Evolutionary conservation across 2,888 invertebrate genomes (phyloP), one percentile per base, ranked within the genome.

Genomic region (Frankliniella intonsa): DNA sequence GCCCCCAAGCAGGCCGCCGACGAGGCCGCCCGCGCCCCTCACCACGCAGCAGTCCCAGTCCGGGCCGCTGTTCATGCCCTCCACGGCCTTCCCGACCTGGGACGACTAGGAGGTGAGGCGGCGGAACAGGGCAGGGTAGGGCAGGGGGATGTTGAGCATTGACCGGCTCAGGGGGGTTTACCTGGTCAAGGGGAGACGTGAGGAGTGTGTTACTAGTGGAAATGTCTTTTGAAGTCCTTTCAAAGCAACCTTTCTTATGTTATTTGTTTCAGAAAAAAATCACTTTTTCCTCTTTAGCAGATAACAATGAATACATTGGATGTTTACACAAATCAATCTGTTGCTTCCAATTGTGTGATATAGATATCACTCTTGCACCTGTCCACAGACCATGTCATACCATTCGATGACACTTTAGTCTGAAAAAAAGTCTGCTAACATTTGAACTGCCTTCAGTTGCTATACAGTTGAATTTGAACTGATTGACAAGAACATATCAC

Each of bases 21-120:
- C 84, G 69, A 84, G 85, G 82, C 84, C 85, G 82, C 86, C 84
- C 83, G 85, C 87, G 76, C 81, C 83, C 81, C 83, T 83, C 76
- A 84, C 83, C 80, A 83, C 83, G 9, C 81, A 82, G 25, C 80
- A 81, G 10, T 83, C 83, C 38, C 81, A 82, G 27, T 69, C 82
- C 27, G 84, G 38, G 38, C 38, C 84, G 38, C 88, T 92, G 84
- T 92, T 92, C 86, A 88, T 92, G 82, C 89, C 89, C 83, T 90
- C 91, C 86, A 89, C 90, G 81, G 90, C 89, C 85, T 92, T 92
- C 86, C 92, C 92, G 38, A 87, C 90, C 84, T 92, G 92, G 92
- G 92, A 92, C 85, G 92, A 92, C 88, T 92, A 90, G 25, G 69
- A 3, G 22, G 62, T 25, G 25, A 25, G 10, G 69, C 69, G n/a